Base-by-base conservation (phyloP, 1,140 invertebrate genomes). In the Rhagoletis zephyria region DNA sequence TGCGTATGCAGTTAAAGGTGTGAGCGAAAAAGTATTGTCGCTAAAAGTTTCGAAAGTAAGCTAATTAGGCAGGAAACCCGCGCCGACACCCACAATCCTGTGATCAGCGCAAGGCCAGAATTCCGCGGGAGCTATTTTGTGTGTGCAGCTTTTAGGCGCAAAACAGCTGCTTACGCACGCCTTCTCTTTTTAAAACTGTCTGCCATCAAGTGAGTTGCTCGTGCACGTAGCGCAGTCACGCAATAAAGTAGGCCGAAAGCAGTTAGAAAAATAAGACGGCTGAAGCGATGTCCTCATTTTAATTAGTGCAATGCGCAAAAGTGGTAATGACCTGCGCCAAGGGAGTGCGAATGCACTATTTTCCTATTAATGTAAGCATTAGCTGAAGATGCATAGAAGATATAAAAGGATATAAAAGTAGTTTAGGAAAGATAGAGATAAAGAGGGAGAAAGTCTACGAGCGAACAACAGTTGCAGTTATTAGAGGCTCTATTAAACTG, bases 51-150 rank as follows among this genome's bases (percentile, higher is more conserved):
- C 2, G 61, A 81, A 81, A 81, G 14, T 81, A 30, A 51, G 48
- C 48, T 56, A 81, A 56, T 81, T 81, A 30, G 74, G 48, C 74
- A 81, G n/a, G 74, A 81, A 51, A 81, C 14, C n/a, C 6, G 74
- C 42, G 5, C 40, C 45, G 42, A 74, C 42, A 48, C 67, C 16
- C 40, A 42, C 67, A 48, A 74, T 74, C 14, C 48, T 10, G 16
- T 74, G 42, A 45, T 6, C 42, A 6, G 64, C 61, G 61, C 6
- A 63, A 63, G 1, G 61, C 61, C 16, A 6, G 16, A 14, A 3
- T 6, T n/a, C 10, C 61, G 4, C 4, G 61, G 4, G 16, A n/a
- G 12, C 0, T 14, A 6, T 63, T 30, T 14, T 63, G 16, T 63
- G n/a, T 63, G 61, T 63, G 61, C 61, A 7, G 65, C 19, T 67